Evolutionary conservation across 2,113 vertebrate species (phyloP), one percentile per base, ranked within the genome.

Genomic region (Anthoscopus minutus): DNA sequence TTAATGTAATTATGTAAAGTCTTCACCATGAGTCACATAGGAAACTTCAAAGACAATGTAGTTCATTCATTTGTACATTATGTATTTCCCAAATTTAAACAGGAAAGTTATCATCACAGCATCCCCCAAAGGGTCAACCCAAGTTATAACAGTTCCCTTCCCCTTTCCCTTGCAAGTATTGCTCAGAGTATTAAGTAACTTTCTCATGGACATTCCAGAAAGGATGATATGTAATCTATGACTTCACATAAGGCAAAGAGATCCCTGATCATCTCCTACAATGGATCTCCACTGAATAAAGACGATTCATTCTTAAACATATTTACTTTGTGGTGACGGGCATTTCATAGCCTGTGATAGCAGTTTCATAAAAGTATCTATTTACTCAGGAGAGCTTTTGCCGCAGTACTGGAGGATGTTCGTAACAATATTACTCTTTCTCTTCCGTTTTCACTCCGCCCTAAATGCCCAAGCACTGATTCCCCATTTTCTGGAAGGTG

Each of bases 41-140:
- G 74, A 91, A 91, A 91, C 92, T 97, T 97, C 94, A 95, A 96
- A 97, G 94, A 96, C 93, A 96, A 92, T 89, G 71, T 57, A 85
- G 83, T 88, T 89, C 78, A 90, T 94, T 94, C 87, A 92, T 94
- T 87, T 92, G 73, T 79, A 80, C 7, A 4, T 54, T 89, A 15
- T 51, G 53, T 86, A 88, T 94, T 93, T 92, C 60, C 85, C 69
- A 92, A 90, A 96, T 96, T 96, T 86, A 92, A 96, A 91, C 67
- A 88, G 67, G 76, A 83, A 93, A 90, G 67, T 86, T 91, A 92
- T 89, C 78, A 95, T 92, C 84, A 88, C 22, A 86, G 69, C 42
- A 88, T 86, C 25, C 66, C 83, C 58, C 84, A 78, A 93, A 58
- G 83, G 77, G 78, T 79, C 18, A 87, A 30, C 24, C 45, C 24